Evolutionary conservation across 2,113 vertebrate genomes (phyloP), one percentile per base, ranked within the genome.

Genomic region (Cyprinodon variegatus): DNA sequence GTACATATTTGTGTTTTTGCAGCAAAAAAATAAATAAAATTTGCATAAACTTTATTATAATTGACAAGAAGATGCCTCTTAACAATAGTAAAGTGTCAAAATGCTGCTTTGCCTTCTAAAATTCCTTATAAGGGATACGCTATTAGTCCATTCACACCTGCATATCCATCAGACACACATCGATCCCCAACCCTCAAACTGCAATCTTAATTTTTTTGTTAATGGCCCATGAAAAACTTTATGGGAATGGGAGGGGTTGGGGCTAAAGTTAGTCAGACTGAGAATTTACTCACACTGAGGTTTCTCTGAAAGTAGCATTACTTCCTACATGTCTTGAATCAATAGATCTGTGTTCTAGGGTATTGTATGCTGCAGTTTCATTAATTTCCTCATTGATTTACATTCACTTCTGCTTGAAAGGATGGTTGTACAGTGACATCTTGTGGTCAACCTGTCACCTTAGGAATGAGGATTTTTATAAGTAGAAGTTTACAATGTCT

Each of bases 341-440:
- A 70, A 77, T 84, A 53, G 80, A 36, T 78, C 79, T 68, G 65
- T 57, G 37, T 68, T 70, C 12, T 36, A 14, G 11, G 70, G 63
- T 53, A 69, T 86, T 40, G 78, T 62, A 71, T 39, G 43, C 68
- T 70, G 61, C 50, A 38, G 67, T 3, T 36, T 9, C 53, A 71
- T 65, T 40, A 76, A 73, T 72, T 72, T 70, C 4, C 65, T 72
- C 53, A 65, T 29, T 77, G 11, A 75, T 77, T 37, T 76, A 9
- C 11, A 61, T 46, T 57, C 53, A 14, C 22, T 76, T 70, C 53
- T 71, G 10, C 10, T 8, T 15, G 20, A 57, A 82, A n/a, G 40
- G 1, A 22, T 81, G 80, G 80, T 81, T 53, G 36, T 72, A 50
- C 70, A 88, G 60, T 78, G 90, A 83, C 87, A 86, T 61, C 90